Percentiles rank a stretch among this genome's conserved stretches.
phyloP scores from a whole-genome alignment of 2,113 vertebrate species.

The Thermophis baileyi region DNA sequence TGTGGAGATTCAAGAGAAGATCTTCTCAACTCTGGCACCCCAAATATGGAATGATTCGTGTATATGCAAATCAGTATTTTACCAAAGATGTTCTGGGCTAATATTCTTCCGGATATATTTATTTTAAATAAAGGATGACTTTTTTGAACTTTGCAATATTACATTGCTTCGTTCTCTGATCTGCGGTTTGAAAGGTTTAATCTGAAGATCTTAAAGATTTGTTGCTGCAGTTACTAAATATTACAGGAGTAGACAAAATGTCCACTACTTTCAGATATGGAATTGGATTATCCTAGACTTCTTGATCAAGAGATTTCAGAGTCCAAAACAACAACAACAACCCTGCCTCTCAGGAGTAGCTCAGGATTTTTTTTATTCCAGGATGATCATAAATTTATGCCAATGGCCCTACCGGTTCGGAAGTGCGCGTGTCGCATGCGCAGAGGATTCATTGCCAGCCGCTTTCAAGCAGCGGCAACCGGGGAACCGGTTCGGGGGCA shows the following conservation, averaged over 20 bases:
- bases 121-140: neutral
- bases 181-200: neutral
- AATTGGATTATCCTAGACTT: neutral
- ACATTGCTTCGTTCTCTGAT: neutral
- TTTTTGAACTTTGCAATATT: neutral
- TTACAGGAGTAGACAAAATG: neutral
- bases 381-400: no score
- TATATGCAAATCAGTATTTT: neutral
- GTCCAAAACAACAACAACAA: neutral
- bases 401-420: no score
- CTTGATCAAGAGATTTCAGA: neutral
- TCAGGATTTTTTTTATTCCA: neutral
- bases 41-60: neutral
- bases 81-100: neutral
- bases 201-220: neutral
- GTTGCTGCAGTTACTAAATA: neutral
- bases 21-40: neutral
- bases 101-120: neutral
- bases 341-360: neutral
- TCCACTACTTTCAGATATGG: neutral
- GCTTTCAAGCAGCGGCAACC: no score
- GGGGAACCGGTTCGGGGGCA: no score
- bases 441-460: no score
- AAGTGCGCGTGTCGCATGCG: no score
- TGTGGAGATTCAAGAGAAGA: neutral